Evolutionary conservation across 35 echinoderm and acorn worm species (phyloP), one percentile per base, ranked within the genome.

Genomic region (Heliocidaris erythrogramma): DNA sequence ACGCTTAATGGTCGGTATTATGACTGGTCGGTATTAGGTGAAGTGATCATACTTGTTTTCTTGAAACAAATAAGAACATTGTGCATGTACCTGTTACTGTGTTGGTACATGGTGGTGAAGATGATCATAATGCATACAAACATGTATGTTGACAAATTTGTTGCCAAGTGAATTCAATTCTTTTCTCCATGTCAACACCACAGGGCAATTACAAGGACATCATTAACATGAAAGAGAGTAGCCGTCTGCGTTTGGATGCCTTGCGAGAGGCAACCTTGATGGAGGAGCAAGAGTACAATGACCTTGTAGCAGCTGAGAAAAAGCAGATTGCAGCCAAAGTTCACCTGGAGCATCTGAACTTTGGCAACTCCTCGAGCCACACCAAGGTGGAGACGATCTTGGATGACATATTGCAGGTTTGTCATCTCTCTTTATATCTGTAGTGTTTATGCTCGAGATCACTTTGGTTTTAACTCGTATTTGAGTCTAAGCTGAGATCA

Each of bases 171-270:
- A 10, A 56, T 56, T 56, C 52, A 56, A 2, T 86, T 12, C 0
- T 32, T 17, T 13, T 2, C 85, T n/a, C 85, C 21, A 29, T 32
- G n/a, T 86, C 7, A n/a, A 18, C 48, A 49, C 4, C 59, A 16
- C n/a, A 99, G 96, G 98, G 98, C 9, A 96, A 99, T 78, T 99
- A 99, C 94, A 97, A 96, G 92, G 98, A 99, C 86, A 95, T 99
- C 6, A 93, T 97, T 24, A 99, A 99, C 86, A 99, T 99, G 96
- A 99, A 96, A 90, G 98, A 99, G 85, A 99, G 97, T 85, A 97
- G 96, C 86, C 94, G 87, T 0, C 71, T 94, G 93, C 95, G 98
- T n/a, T 92, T 99, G 30, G 97, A 99, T 60, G 97, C 98, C 16
- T 61, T 99, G 87, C 96, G 97, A 29, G 94, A 97, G 32, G 98